Percentiles rank a stretch among this genome's conserved stretches.
These are phyloP conservation scores for Gopherus flavomarginatus DNA, from an alignment of 2,113 vertebrate species.

Conservation along the genomic window DNA sequence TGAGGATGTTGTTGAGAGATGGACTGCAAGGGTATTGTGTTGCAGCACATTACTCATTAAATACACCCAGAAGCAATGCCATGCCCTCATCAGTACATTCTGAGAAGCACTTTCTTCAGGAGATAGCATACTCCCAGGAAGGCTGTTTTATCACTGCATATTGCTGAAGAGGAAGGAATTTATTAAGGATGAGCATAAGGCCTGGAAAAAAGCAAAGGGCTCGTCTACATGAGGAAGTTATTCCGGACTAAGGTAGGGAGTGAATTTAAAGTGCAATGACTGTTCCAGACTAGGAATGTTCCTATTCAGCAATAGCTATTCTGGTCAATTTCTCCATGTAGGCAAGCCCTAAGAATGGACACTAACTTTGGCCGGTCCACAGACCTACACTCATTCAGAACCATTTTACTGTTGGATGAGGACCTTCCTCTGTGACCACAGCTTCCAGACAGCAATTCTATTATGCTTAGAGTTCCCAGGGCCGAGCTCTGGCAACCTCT, in stretches of 20 bases:
- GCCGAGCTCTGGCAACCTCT: fast-evolving
- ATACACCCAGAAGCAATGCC: background rate
- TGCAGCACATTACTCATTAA: fast-evolving
- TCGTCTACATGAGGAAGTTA: background rate
- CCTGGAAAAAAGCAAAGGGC: background rate
- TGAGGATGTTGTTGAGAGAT: background rate
- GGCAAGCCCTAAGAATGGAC: background rate
- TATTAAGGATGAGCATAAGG: background rate
- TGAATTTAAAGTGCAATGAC: background rate
- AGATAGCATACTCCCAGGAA: no score
- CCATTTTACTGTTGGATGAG: background rate
- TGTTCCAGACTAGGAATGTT: background rate
- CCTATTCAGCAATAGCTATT: background rate
- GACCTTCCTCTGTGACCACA: background rate
- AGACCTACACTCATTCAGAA: fast-evolving
- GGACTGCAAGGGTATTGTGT: background rate
- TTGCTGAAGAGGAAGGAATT: background rate
- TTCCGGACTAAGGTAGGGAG: background rate
- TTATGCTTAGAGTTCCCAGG: fast-evolving
- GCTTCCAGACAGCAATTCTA: background rate
- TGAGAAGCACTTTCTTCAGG: background rate
- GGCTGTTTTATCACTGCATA: background rate
- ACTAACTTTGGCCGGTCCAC: background rate
- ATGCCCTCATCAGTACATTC: background rate
- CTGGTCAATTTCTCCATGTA: background rate